These are phyloP conservation scores for Spizella passerina DNA, from an alignment of 2,797 vertebrate species.

Conservation along the genomic window DNA sequence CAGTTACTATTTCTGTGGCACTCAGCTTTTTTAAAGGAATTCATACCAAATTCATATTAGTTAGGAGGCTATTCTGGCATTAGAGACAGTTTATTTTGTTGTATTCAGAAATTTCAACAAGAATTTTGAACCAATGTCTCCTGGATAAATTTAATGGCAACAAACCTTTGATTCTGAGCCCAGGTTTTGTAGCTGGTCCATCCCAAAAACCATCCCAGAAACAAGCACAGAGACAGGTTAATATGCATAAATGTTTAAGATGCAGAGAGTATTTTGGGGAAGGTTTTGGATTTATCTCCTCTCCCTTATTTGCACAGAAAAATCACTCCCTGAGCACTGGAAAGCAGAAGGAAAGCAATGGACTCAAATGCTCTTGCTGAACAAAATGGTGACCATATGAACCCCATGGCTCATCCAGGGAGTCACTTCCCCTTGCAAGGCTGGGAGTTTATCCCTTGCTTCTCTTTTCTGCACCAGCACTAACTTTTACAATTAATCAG, in stretches of 20 bases:
- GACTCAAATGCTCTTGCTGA: neutral
- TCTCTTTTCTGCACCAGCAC: neutral
- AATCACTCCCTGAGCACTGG: neutral
- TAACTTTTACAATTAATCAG: neutral
- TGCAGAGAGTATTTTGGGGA: neutral
- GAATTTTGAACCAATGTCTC: neutral
- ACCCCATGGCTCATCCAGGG: neutral
- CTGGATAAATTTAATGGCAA: neutral
- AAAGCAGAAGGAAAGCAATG: neutral
- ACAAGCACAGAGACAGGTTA: neutral
- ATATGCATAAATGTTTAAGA: neutral
- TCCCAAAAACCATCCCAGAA: neutral
- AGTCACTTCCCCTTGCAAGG: fast-evolving
- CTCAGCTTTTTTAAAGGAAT: neutral
- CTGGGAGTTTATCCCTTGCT: neutral
- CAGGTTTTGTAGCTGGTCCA: neutral
- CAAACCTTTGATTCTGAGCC: neutral
- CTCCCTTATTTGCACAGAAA: neutral
- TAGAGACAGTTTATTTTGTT: neutral
- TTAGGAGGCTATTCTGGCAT: neutral
- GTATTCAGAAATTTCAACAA: neutral
- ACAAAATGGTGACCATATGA: neutral
- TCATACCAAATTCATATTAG: neutral
- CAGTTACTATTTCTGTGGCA: neutral
- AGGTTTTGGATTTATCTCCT: neutral